These are phyloP conservation scores for Oscheius sp. DNA, from an alignment of 2,888 invertebrate genomes.

Conservation along the genomic window DNA sequence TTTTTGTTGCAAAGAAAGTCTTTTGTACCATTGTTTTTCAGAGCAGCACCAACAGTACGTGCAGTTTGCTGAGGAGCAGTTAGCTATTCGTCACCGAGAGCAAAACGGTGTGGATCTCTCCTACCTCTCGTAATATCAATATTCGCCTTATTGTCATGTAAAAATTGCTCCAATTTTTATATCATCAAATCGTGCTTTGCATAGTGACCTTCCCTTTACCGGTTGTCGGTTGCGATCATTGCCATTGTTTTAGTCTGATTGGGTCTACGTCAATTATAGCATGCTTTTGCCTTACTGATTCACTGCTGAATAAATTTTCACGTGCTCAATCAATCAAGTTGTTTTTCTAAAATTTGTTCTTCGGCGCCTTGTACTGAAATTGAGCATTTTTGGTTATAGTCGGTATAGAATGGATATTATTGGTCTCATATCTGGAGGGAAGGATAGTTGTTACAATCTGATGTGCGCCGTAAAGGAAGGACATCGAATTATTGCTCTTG, in stretches of 20 bases:
- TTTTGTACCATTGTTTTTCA: constrained; percentile 64
- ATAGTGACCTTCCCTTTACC: constrained; percentile 16
- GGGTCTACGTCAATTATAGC: constrained; percentile 6
- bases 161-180: background rate
- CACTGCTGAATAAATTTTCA: constrained; percentile 7
- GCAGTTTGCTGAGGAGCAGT: constrained; percentile 97
- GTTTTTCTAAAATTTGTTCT: background rate
- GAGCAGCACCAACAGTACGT: constrained; percentile 99
- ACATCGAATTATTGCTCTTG: constrained; percentile 93
- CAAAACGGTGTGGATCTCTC: constrained; percentile 41
- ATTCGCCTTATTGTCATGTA: constrained; percentile 13
- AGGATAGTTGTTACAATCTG: constrained; percentile 99
- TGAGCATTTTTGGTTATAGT: too few relatives aligned
- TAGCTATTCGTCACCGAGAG: constrained; percentile 74
- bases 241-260: constrained; percentile 24
- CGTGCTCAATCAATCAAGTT: background rate
- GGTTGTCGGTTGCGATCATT: constrained; percentile 30
- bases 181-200: constrained; percentile 26
- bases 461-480: constrained; percentile 86
- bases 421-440: constrained; percentile 86
- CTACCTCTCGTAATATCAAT: constrained; percentile 42
- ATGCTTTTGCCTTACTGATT: constrained; percentile 2
- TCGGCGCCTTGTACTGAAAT: background rate
- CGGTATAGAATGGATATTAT: constrained; percentile 66
- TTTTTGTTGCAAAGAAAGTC: background rate